These are phyloP conservation scores for Syrmaticus mikado DNA, from an alignment of 2,113 vertebrate genomes.

Conservation along the genomic window DNA sequence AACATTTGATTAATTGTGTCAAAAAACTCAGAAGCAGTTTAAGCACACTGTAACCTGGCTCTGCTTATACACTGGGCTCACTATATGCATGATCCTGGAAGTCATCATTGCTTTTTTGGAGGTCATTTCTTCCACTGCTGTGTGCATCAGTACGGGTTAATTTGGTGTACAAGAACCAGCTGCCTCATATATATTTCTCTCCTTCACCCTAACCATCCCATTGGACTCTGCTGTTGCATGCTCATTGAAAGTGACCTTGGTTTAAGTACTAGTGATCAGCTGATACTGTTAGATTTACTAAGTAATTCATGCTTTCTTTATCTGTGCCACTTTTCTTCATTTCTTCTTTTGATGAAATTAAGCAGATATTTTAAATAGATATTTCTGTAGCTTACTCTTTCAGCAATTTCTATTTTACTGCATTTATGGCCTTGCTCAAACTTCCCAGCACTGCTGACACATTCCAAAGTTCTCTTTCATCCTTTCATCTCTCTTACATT, in stretches of 20 bases:
- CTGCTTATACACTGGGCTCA: not conserved
- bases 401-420: not conserved
- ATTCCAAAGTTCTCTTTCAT: constrained; percentile 9
- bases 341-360: not conserved
- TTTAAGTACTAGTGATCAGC: not conserved
- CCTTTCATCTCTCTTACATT: not conserved
- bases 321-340: not conserved
- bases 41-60: not conserved
- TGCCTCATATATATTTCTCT: not conserved
- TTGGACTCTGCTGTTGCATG: not conserved
- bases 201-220: not conserved
- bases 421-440: not conserved
- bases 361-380: not conserved
- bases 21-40: constrained; percentile 29
- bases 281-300: not conserved
- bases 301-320: not conserved
- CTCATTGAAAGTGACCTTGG: not conserved
- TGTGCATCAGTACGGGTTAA: not conserved
- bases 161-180: not conserved
- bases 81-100: not conserved
- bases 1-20: constrained; percentile 16
- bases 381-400: not conserved
- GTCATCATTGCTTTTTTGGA: not conserved
- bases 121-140: not conserved
- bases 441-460: not conserved